Percentiles rank a stretch among this genome's conserved stretches.
Evolutionary conservation across 53 echinoderm and acorn worm species (phyloP).

Genomic region (Hippasteria phrygiana): DNA sequence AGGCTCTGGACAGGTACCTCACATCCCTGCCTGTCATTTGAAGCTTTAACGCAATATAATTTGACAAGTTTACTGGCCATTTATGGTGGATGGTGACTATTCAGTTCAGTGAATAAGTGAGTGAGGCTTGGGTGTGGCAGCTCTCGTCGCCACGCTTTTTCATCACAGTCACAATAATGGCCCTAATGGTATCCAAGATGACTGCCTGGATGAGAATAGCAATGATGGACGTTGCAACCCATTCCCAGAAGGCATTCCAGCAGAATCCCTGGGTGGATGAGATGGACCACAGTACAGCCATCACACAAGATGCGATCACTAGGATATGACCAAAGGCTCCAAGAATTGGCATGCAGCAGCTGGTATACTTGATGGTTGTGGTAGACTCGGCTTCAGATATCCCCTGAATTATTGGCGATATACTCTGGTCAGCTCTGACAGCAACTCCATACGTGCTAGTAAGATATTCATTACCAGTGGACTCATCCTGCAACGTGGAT

Average conservation of each 20-base stretch:
- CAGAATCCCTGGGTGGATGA: background rate
- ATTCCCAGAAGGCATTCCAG: slow-evolving; percentile 43
- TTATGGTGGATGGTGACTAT: background rate
- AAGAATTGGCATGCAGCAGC: background rate
- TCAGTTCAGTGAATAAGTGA: background rate
- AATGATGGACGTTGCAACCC: slow-evolving; percentile 5
- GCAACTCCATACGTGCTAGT: background rate
- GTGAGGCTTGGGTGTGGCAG: background rate
- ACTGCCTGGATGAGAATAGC: slow-evolving; percentile 16
- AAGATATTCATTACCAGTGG: background rate
- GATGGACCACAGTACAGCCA: slow-evolving; percentile 9
- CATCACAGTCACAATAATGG: slow-evolving; percentile 1
- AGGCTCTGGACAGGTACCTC: no score
- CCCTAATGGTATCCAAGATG: slow-evolving; percentile 34
- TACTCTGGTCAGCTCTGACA: background rate
- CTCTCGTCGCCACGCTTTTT: background rate
- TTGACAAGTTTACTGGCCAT: background rate
- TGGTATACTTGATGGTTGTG: background rate
- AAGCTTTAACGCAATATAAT: background rate
- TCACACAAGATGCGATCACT: background rate
- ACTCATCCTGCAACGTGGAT: background rate
- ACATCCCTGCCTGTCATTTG: background rate
- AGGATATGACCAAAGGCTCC: background rate
- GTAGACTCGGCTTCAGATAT: background rate
- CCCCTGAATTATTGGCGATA: background rate